Evolutionary conservation across 2,113 vertebrate species (phyloP).

Genomic region (Oplegnathus fasciatus): DNA sequence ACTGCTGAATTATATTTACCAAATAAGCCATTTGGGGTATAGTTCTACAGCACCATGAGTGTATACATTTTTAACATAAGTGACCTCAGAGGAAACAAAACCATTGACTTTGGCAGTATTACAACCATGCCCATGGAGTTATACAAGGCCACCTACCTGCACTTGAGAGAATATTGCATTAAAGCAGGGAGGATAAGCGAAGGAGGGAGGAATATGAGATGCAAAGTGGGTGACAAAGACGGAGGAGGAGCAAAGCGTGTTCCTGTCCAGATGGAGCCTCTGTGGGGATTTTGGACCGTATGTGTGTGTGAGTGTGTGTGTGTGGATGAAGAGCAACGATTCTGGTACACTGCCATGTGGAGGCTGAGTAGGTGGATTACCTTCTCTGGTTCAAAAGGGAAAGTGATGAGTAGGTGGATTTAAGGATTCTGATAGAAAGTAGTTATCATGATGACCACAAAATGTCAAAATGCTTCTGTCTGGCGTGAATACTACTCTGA

Average conservation of each 20-base stretch:
- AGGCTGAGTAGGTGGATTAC: slow-evolving; percentile 69
- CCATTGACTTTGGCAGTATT: slow-evolving; percentile 4
- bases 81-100: slow-evolving; percentile 10
- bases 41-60: neutral
- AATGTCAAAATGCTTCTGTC: slow-evolving; percentile 10
- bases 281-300: slow-evolving; percentile 61
- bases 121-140: neutral
- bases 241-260: slow-evolving; percentile 64
- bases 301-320: slow-evolving; percentile 43
- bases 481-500: neutral
- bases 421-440: slow-evolving; percentile 24
- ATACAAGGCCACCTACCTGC: slow-evolving; percentile 15
- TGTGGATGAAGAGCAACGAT: slow-evolving; percentile 31
- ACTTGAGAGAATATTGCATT: slow-evolving; percentile 22
- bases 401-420: slow-evolving; percentile 60
- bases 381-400: slow-evolving; percentile 44
- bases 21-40: neutral
- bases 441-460: neutral
- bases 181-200: slow-evolving; percentile 19
- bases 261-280: slow-evolving; percentile 82
- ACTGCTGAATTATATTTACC: slow-evolving; percentile 6
- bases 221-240: slow-evolving; percentile 67
- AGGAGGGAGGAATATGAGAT: slow-evolving; percentile 28
- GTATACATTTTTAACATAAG: slow-evolving; percentile 11
- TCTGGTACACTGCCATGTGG: slow-evolving; percentile 59